A percentile compares a stretch with the other conserved stretches of the same genome.
Conservation (phyloP, 2,888 invertebrate genomes). For the Melangyna quadrimaculata region DNA sequence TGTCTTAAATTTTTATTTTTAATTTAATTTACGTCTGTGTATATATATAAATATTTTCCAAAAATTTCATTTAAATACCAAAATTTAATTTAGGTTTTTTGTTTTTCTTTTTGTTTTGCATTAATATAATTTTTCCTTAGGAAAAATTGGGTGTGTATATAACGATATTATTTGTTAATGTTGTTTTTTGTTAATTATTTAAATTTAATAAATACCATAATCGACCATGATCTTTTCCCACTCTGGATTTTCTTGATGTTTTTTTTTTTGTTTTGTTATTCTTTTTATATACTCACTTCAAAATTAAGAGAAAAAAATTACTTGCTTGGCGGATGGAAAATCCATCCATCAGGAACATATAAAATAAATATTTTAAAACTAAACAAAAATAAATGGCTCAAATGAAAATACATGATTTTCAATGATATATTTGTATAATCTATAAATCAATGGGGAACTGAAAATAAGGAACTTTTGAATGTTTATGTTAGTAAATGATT, state of each 20-base stretch:
- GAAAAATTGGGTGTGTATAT: conserved; percentile 70
- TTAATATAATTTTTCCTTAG: conserved; percentile 72
- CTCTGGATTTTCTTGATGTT: conserved; percentile 27
- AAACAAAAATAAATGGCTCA: conserved; percentile 60
- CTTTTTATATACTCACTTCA: conserved; percentile 36
- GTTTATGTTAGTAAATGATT: conserved; percentile 55
- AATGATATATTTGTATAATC: conserved; percentile 25
- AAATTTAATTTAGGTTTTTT: conserved; percentile 83
- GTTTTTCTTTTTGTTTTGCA: conserved; percentile 73
- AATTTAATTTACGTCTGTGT: conserved; percentile 78
- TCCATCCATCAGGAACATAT: conserved; percentile 66
- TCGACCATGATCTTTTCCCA: conserved; percentile 40
- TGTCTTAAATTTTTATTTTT: conserved; percentile 76
- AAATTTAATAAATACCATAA: conserved; percentile 45
- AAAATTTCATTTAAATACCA: conserved; percentile 83
- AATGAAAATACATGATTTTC: conserved; percentile 36
- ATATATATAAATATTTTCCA: conserved; percentile 81
- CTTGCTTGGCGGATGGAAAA: conserved; percentile 56
- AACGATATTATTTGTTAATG: conserved; percentile 51
- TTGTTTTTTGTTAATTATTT: conserved; percentile 9
- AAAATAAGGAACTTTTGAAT: conserved; percentile 79
- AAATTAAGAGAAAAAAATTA: conserved; percentile 21
- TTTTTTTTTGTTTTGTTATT: neutral
- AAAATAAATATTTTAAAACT: conserved; percentile 41
- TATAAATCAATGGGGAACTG: conserved; percentile 76